These are phyloP conservation scores for Cyclargus thomasi DNA, from an alignment of 1,140 invertebrate species.

Conservation along the genomic window DNA sequence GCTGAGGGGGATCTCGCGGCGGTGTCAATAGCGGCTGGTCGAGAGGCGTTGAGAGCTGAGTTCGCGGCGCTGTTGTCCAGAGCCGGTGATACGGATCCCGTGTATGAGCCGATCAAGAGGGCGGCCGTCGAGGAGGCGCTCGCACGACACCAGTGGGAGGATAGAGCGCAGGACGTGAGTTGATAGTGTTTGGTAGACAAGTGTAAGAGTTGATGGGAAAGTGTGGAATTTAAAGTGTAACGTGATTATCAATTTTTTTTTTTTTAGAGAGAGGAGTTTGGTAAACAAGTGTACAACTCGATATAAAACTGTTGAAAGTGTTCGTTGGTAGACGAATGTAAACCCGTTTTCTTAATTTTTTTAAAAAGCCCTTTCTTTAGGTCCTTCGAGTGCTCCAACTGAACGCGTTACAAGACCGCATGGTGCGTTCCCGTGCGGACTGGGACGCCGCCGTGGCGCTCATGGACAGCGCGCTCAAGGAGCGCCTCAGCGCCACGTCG, in stretches of 20 bases:
- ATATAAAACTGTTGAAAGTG: too few relatives aligned
- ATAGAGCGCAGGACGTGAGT: conserved; percentile 75
- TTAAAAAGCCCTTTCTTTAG: conserved; percentile 44
- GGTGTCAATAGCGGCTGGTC: conserved; percentile 83
- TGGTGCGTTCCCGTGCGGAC: conserved; percentile 91
- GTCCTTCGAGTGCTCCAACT: conserved; percentile 95
- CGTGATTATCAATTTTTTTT: neutral
- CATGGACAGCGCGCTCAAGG: conserved; percentile 88
- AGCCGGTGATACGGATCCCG: conserved; percentile 86
- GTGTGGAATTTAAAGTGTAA: neutral
- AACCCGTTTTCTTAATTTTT: neutral
- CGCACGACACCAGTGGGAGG: conserved; percentile 92
- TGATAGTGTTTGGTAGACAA: neutral
- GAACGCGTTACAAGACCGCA: conserved; percentile 95
- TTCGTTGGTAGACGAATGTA: neutral
- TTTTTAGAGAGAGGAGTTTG: too few relatives aligned
- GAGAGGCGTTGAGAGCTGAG: conserved; percentile 91
- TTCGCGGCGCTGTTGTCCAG: conserved; percentile 85
- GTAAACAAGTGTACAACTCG: too few relatives aligned
- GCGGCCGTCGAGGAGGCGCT: conserved; percentile 90
- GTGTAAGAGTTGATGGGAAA: neutral
- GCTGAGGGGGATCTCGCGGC: conserved; percentile 91
- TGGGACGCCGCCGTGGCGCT: conserved; percentile 96
- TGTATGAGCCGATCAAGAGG: conserved; percentile 93
- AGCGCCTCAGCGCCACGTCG: conserved; percentile 85